Base-by-base conservation (phyloP, 2,113 vertebrate species). In the Mungos mungo region DNA sequence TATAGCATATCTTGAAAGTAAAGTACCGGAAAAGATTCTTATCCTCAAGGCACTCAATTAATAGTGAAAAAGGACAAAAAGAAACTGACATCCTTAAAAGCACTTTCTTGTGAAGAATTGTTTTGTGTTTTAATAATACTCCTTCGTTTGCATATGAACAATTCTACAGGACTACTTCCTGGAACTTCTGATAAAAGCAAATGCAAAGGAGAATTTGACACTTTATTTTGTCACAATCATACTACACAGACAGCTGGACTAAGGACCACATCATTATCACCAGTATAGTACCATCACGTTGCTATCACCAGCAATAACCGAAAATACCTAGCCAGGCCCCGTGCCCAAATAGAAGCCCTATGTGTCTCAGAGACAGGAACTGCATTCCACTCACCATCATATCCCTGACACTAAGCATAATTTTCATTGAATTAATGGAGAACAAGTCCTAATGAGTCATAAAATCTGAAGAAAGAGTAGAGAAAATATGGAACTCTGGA, bases 401-500 rank as follows among this genome's bases (percentile, higher is more conserved):
- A 63, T 63, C 41, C 80, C 16, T 92, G 69, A 95, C 63, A 74
- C 15, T 25, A 82, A 82, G 13, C 47, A 82, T 89, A 79, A 95
- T 89, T 95, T 97, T 80, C 41, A 21, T 25, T 80, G 82, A 95
- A 97, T 95, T 96, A 91, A 84, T 83, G 79, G 52, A 71, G 86
- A 93, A 50, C 41, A 80, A 72, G 45, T 88, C 71, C 54, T 93
- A 92, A 90, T 88, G 85, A 85, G 71, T 84, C 89, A 96, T 96
- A 96, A 96, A 97, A 93, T 95, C 81, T 93, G 52, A 92, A 81
- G 96, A 96, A 93, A 54, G 38, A 96, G 15, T 81, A 88, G 57
- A 95, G 47, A 25, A 84, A 93, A 92, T 96, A 93, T 93, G 71
- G 52, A 84, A 92, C 85, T 76, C 66, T 87, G 74, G 54, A 82